Conservation (phyloP, 2,113 vertebrate genomes). For the Patagioenas fasciata region DNA sequence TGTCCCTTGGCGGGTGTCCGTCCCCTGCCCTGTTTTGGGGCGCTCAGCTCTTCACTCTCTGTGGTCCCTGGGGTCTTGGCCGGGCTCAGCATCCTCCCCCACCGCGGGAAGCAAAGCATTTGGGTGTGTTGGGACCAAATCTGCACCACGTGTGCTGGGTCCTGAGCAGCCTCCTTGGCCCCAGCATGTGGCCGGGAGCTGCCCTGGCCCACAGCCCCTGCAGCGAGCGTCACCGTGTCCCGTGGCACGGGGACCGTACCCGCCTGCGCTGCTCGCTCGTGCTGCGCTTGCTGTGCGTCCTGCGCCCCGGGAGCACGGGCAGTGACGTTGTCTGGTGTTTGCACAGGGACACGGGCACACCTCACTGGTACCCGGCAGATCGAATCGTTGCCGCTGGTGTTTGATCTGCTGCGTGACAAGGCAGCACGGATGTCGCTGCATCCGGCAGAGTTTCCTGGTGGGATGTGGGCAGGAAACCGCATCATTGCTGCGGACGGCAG, state of each 20-base stretch:
- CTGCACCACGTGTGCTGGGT: fast-evolving
- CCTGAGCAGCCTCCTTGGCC: background rate
- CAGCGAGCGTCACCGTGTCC: fast-evolving
- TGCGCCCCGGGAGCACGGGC: fast-evolving
- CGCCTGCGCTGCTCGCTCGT: background rate
- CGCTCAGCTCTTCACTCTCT: background rate
- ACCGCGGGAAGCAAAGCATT: background rate
- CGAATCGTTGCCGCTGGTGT: background rate
- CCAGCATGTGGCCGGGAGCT: background rate
- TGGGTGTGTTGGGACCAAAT: background rate
- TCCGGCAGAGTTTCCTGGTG: background rate
- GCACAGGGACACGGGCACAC: background rate
- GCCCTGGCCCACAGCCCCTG: fast-evolving
- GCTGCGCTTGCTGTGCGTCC: background rate
- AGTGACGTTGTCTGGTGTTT: background rate
- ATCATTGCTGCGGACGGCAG: background rate
- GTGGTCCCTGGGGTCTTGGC: background rate
- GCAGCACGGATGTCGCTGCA: background rate
- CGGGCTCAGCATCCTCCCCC: background rate
- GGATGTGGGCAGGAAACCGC: slow-evolving; percentile 9
- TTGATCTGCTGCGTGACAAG: background rate
- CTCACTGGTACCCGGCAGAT: background rate
- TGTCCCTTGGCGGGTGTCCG: background rate
- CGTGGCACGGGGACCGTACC: fast-evolving
- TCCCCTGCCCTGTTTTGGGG: background rate